Evolutionary conservation across 2,113 vertebrate genomes (phyloP).

Genomic region (Phrynocephalus versicolor): DNA sequence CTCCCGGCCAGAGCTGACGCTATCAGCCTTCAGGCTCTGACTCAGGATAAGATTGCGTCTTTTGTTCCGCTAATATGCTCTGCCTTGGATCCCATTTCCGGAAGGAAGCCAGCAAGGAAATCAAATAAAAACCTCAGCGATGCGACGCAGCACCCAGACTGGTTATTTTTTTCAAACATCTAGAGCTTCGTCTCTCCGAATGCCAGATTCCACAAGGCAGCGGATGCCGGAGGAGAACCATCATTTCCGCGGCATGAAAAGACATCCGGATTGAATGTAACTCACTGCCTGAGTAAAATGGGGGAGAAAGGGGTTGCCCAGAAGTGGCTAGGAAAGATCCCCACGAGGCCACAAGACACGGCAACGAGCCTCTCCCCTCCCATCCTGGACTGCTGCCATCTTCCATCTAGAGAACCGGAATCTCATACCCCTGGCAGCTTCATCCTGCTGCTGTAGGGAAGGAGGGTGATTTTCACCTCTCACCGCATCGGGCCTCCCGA

Average conservation of each 20-base stretch:
- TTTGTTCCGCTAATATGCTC: too few relatives aligned
- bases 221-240: neutral
- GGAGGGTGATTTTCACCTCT: conserved; percentile 54
- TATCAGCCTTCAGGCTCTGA: too few relatives aligned
- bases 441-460: conserved; percentile 51
- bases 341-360: rapidly evolving
- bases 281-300: too few relatives aligned
- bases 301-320: neutral
- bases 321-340: rapidly evolving
- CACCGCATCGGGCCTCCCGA: conserved; percentile 39
- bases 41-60: too few relatives aligned
- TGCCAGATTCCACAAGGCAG: neutral
- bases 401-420: conserved; percentile 29
- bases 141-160: neutral
- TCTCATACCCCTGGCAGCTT: conserved; percentile 45
- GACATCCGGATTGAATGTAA: too few relatives aligned
- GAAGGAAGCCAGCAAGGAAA: too few relatives aligned
- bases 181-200: too few relatives aligned
- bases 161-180: too few relatives aligned
- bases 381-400: neutral
- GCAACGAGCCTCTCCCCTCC: neutral
- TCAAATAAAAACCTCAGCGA: neutral
- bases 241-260: neutral
- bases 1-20: too few relatives aligned
- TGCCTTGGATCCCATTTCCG: too few relatives aligned